Conservation (phyloP, 2,797 vertebrate genomes). For the Ceryle rudis region DNA sequence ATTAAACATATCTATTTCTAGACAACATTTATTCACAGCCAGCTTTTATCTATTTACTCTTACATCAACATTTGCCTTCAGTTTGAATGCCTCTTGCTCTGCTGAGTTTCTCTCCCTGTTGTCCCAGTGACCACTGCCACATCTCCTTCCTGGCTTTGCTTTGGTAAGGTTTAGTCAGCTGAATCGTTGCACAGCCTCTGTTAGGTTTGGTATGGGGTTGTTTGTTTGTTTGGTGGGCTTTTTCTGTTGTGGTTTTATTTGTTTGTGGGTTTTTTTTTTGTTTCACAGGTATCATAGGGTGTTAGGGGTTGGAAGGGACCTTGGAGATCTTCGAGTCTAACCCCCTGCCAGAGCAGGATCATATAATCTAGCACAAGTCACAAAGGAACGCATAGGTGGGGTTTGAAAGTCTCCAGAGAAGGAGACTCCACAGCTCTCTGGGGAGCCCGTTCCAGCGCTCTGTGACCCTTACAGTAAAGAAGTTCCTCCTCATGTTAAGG, state of each 20-base stretch:
- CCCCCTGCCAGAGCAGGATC: too few species aligned
- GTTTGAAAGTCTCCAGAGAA: too few species aligned
- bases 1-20: neutral
- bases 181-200: neutral
- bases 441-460: too few species aligned
- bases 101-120: neutral
- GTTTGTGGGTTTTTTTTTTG: too few species aligned
- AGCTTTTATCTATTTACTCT: neutral
- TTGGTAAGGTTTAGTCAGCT: neutral
- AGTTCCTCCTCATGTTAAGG: too few species aligned
- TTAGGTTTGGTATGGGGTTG: neutral
- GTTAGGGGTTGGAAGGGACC: too few species aligned
- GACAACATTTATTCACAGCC: neutral
- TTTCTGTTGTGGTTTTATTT: neutral
- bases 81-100: neutral
- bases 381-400: too few species aligned
- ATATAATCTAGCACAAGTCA: too few species aligned
- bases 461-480: too few species aligned
- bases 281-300: too few species aligned
- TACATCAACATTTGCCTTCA: neutral
- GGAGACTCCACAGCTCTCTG: too few species aligned
- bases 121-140: neutral
- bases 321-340: too few species aligned
- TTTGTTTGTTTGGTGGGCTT: neutral
- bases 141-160: neutral